A percentile compares a stretch with the other conserved stretches of the same genome.
Evolutionary conservation across 2,113 vertebrate species (phyloP).

Genomic region (Rhinoderma darwinii): DNA sequence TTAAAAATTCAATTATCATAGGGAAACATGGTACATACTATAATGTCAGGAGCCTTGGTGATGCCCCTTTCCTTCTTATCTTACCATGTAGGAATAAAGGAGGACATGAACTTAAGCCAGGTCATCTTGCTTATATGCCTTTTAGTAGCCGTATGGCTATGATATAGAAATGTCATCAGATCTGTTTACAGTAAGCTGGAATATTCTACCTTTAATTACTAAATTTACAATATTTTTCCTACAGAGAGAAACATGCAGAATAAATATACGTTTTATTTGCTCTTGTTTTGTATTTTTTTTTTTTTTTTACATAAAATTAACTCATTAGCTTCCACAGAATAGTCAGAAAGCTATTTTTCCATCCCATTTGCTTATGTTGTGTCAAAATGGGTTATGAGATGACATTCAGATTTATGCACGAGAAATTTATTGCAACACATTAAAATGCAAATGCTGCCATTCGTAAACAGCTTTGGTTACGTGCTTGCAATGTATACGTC

Average conservation of each 20-base stretch:
- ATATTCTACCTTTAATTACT: neutral
- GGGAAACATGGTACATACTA: neutral
- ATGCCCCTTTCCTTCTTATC: neutral
- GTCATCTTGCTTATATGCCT: neutral
- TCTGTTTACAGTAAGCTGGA: neutral
- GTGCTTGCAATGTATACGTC: slow-evolving; percentile 45
- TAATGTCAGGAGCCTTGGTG: neutral
- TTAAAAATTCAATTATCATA: neutral
- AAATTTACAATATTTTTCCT: slow-evolving; percentile 6
- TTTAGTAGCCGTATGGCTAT: neutral
- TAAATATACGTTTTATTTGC: slow-evolving; percentile 4
- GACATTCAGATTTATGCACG: slow-evolving; percentile 50
- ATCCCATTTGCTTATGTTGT: slow-evolving; percentile 18
- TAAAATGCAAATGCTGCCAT: slow-evolving; percentile 56
- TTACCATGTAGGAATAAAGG: neutral
- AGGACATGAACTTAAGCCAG: neutral
- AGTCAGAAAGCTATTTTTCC: slow-evolving; percentile 12
- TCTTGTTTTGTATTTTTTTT: neutral
- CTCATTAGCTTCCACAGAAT: neutral
- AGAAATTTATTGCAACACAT: slow-evolving; percentile 50
- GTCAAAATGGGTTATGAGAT: slow-evolving; percentile 35
- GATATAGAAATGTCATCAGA: neutral
- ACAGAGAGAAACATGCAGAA: neutral
- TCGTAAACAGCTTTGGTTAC: slow-evolving; percentile 43
- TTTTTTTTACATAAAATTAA: slow-evolving; percentile 5